Conservation (phyloP, 2,113 vertebrate species). For the Cisticola juncidis region DNA sequence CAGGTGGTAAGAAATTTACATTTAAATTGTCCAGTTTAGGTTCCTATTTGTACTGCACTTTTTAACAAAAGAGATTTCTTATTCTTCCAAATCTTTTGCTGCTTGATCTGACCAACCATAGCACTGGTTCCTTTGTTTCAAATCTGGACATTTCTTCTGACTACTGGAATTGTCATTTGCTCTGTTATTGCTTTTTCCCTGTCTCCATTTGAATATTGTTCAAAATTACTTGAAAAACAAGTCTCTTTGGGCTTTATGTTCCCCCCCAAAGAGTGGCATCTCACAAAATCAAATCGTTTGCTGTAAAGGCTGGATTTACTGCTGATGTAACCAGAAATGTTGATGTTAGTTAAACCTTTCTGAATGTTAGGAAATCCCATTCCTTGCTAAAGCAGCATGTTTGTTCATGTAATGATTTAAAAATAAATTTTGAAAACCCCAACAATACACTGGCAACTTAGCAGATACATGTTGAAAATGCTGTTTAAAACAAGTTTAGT, state of each 20-base stretch:
- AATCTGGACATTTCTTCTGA: background rate
- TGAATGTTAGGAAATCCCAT: background rate
- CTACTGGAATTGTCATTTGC: background rate
- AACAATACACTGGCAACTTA: background rate
- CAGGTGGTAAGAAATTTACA: conserved; percentile 29
- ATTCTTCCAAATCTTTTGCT: background rate
- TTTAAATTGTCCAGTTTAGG: conserved; percentile 11
- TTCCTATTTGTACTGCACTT: background rate
- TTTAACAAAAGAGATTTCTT: background rate
- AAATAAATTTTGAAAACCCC: background rate
- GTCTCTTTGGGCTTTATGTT: background rate
- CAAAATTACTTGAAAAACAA: background rate
- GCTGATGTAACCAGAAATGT: background rate
- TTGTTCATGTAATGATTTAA: background rate
- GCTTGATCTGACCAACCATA: background rate
- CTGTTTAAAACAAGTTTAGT: conserved; percentile 16
- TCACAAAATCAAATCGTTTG: background rate
- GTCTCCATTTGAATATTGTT: background rate
- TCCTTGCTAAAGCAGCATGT: background rate
- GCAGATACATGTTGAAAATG: background rate
- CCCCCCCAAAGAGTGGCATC: background rate
- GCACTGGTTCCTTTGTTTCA: background rate
- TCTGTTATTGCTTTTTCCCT: background rate
- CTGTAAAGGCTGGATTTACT: background rate
- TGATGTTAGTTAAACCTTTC: background rate